Base-by-base conservation (phyloP, 2,797 vertebrate species). In the Myripristis murdjan region DNA sequence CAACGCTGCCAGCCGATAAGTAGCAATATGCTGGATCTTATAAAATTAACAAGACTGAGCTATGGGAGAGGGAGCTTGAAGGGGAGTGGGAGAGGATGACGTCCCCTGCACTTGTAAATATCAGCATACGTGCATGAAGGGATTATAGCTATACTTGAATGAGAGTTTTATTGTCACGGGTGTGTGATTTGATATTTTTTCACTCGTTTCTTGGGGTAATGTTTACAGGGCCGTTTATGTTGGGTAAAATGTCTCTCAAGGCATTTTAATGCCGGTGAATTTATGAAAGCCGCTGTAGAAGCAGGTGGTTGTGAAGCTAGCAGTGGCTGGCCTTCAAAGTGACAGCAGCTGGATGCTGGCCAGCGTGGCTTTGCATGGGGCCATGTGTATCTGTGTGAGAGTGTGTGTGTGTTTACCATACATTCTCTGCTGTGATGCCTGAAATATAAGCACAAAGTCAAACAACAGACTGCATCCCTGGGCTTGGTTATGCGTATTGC, bases 21-120 rank as follows among this genome's bases (percentile, higher is more conserved):
- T 90, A 90, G 88, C 90, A 91, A 88, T 89, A 91, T 81, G 89
- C 85, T 90, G 84, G 86, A 90, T 93, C 91, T 93, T 92, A 90
- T 94, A 85, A 92, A 94, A 94, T 93, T 90, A 95, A 94, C 91
- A 87, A 90, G 91, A 90, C 85, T 81, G 80, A 77, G 83, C 82
- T 67, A 79, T 39, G 73, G 73, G 79, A 70, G 66, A 69, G 79
- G 58, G 70, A 70, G 80, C 35, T 51, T 6, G 6, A 62, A 73
- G 77, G 77, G 49, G 31, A 4, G 49, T 31, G 55, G 55, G 72
- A 75, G 58, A 66, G 61, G 73, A 79, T 72, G 84, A 80, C 43
- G 51, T 67, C 75, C 79, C 68, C 79, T 67, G 79, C 73, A 37
- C 89, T 89, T 88, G 77, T 91, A 87, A 90, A 93, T 87, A 89